Base-by-base conservation (phyloP, 1,140 invertebrate genomes). In the Anastrepha ludens region DNA sequence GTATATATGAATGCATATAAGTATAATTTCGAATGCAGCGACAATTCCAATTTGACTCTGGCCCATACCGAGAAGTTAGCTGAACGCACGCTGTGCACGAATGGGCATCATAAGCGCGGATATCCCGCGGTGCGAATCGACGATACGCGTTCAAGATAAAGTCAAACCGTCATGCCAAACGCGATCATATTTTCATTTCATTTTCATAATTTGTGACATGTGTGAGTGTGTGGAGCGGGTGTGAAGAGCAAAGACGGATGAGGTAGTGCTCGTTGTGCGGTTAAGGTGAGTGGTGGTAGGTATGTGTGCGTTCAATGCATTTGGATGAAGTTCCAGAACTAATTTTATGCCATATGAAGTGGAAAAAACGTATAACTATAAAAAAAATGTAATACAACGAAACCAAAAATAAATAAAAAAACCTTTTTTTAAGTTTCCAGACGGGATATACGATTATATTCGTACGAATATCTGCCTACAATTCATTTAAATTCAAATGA, bases 131-230 rank as follows among this genome's bases (percentile, higher is more conserved):
- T 86, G 85, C 58, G 60, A 86, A 86, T 64, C 60, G 85, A 60
- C 85, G 85, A 86, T 86, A 86, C 60, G 41, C 55, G 60, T 44
- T 60, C 58, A 86, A 86, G 85, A 86, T 86, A 86, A 86, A 86
- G 85, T 86, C 85, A 86, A 86, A 62, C 60, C 85, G 85, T 86
- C 85, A 86, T 86, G 60, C 85, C 58, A 59, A 86, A 86, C 85
- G 85, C 85, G 85, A 86, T 86, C 85, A 86, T 64, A 86, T 86
- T 60, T 64, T 86, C 85, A 86, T 86, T 64, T 86, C 58, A 60
- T 86, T 86, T 81, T 81, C 74, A 81, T 81, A 81, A 81, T 81
- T 81, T 81, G 74, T 81, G 74, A 81, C 74, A 81, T 81, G 74
- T 81, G 41, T 81, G 47, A 81, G 74, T 58, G 74, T 74, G 5